phyloP scores from a whole-genome alignment of 2,888 invertebrate genomes.

The Elysia crispata region DNA sequence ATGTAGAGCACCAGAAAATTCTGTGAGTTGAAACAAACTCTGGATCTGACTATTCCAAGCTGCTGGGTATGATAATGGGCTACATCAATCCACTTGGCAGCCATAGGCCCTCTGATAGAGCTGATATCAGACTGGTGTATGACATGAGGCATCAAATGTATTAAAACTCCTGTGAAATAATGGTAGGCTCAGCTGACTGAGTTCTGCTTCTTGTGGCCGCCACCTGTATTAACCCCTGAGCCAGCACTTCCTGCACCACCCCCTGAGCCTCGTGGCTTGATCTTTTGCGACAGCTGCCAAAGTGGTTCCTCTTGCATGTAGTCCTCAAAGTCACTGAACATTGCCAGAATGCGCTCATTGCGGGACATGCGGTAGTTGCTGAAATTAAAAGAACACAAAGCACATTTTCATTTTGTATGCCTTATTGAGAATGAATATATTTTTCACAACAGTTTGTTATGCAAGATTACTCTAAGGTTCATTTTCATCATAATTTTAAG shows the following conservation, averaged over 20 bases:
- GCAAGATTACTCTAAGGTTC: neutral
- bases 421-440: too few relatives aligned
- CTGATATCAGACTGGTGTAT: neutral
- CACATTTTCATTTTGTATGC: too few relatives aligned
- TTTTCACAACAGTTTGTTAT: too few relatives aligned
- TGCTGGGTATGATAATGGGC: neutral
- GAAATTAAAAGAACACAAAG: constrained; percentile 51
- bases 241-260: constrained; percentile 50
- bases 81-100: neutral
- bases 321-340: constrained; percentile 98
- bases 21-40: too few relatives aligned
- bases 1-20: too few relatives aligned
- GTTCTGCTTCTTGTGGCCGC: constrained; percentile 48
- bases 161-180: neutral
- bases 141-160: neutral
- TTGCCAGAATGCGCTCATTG: constrained; percentile 93
- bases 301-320: constrained; percentile 97
- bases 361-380: constrained; percentile 88
- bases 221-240: neutral
- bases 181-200: constrained; percentile 45
- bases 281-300: constrained; percentile 98
- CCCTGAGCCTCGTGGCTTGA: constrained; percentile 87
- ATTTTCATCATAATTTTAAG: too few relatives aligned
- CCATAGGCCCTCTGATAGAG: neutral
- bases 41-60: too few relatives aligned